Base-by-base conservation (phyloP, 2,888 invertebrate species). In the Cerastis rubricosa region DNA sequence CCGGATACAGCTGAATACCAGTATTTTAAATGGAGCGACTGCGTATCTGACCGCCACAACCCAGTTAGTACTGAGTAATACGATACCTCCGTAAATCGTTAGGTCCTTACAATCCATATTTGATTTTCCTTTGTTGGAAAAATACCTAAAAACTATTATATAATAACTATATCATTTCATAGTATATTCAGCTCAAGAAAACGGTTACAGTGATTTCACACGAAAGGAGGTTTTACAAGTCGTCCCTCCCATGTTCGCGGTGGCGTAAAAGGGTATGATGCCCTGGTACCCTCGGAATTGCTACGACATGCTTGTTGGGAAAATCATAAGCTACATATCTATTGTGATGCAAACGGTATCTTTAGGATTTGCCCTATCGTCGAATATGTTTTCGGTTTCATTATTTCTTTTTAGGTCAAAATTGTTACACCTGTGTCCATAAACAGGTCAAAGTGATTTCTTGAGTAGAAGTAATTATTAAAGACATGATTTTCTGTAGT, bases 101-200 rank as follows among this genome's bases (percentile, higher is more conserved):
- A 35, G 35, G 25, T 57, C 14, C 19, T 19, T 9, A 17, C 29
- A 9, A 61, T 61, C 1, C 19, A 35, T 29, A 35, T 35, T 61
- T 61, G 35, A 35, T 0, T 19, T 35, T 19, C 4, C 35, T 35
- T 61, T 35, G 9, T 61, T 9, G 5, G 1, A 61, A 61, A 61
- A 61, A 29, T 29, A 59, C 19, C 0, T 0, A 29, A 29, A 59
- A 29, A n/a, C n/a, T n/a, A n/a, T n/a, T n/a, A n/a, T n/a, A n/a
- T n/a, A n/a, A n/a, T n/a, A 35, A 19, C 1, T 4, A 61, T 19
- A 9, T n/a, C n/a, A n/a, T n/a, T 8, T 64, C 64, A 43, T 29
- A 54, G 68, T 69, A 25, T 35, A 80, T 73, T 67, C 66, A 63
- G 35, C 25, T 3, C 17, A 68, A 61, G 43, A 51, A 79, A 81